phyloP scores from a whole-genome alignment of 1,140 invertebrate genomes.

The Pararge aegeria region DNA sequence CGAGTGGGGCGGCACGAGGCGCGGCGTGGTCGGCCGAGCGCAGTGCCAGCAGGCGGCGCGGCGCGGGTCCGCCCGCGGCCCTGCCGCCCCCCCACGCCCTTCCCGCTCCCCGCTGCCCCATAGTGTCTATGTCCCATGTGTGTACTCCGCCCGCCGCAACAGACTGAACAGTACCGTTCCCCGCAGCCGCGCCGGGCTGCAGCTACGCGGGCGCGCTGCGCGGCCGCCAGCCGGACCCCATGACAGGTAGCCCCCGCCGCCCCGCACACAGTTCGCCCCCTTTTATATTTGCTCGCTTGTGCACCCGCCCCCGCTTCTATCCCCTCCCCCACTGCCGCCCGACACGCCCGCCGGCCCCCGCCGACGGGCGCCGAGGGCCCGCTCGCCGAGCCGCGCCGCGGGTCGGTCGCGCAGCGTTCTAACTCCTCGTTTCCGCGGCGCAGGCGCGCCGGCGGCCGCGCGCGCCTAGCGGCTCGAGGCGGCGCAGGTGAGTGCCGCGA shows the following conservation, averaged over 20 bases:
- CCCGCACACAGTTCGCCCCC: slow-evolving; percentile 6
- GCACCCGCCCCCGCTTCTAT: slow-evolving; percentile 3
- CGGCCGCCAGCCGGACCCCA: slow-evolving; percentile 84
- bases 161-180: slow-evolving; percentile 87
- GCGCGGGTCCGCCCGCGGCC: slow-evolving; percentile 15
- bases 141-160: background rate
- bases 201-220: slow-evolving; percentile 89
- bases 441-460: slow-evolving; percentile 12
- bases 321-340: slow-evolving; percentile 7
- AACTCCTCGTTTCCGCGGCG: slow-evolving; percentile 5
- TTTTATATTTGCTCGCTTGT: background rate
- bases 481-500: slow-evolving; percentile 1
- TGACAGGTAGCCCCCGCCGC: slow-evolving; percentile 84
- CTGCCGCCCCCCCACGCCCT: background rate
- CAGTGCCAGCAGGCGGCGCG: slow-evolving; percentile 17
- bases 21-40: background rate
- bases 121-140: background rate
- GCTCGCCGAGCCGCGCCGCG: background rate
- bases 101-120: background rate
- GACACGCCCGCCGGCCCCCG: slow-evolving; percentile 25
- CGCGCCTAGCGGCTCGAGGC: slow-evolving; percentile 9
- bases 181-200: slow-evolving; percentile 81
- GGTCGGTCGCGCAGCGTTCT: background rate
- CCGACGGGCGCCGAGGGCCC: slow-evolving; percentile 15
- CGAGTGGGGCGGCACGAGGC: too few species aligned